Percentiles rank a stretch among this genome's conserved stretches.
phyloP scores from a whole-genome alignment of 2,113 vertebrate genomes.

The Bagarius yarrelli region DNA sequence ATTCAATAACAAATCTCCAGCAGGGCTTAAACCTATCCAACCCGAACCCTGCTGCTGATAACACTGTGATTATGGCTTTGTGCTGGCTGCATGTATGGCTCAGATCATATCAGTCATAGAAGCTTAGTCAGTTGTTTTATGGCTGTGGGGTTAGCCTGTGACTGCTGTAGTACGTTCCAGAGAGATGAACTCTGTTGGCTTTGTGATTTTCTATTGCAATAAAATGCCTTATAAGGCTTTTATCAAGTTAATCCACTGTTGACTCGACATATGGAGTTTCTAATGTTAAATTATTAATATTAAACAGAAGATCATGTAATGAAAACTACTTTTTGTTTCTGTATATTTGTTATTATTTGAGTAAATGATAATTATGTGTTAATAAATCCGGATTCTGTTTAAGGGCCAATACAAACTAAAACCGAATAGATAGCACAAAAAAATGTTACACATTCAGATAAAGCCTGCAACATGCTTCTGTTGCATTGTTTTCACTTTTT shows the following conservation, averaged over 20 bases:
- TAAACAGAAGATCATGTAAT: background rate
- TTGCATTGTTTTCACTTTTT: background rate
- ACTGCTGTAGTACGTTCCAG: slow-evolving; percentile 22
- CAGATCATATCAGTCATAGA: slow-evolving; percentile 60
- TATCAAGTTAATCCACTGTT: background rate
- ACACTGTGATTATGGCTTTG: slow-evolving; percentile 57
- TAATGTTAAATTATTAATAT: background rate
- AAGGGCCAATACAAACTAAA: too few species aligned
- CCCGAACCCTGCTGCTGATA: slow-evolving; percentile 53
- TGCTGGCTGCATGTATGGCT: slow-evolving; percentile 42
- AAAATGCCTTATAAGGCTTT: slow-evolving; percentile 1
- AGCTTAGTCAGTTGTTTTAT: slow-evolving; percentile 45
- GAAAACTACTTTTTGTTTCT: background rate
- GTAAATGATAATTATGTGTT: too few species aligned
- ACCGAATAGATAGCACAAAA: too few species aligned
- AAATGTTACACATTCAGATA: too few species aligned
- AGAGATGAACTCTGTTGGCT: slow-evolving; percentile 12
- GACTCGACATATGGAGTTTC: background rate
- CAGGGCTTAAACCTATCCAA: slow-evolving; percentile 50
- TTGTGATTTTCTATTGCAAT: slow-evolving; percentile 26
- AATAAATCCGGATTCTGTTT: too few species aligned
- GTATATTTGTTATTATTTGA: too few species aligned
- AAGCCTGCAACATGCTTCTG: too few species aligned
- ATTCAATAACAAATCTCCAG: slow-evolving; percentile 65
- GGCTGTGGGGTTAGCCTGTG: slow-evolving; percentile 29